A percentile compares a stretch with the other conserved stretches of the same genome.
phyloP scores from a whole-genome alignment of 1,140 invertebrate genomes.

The Notospermus geniculatus region DNA sequence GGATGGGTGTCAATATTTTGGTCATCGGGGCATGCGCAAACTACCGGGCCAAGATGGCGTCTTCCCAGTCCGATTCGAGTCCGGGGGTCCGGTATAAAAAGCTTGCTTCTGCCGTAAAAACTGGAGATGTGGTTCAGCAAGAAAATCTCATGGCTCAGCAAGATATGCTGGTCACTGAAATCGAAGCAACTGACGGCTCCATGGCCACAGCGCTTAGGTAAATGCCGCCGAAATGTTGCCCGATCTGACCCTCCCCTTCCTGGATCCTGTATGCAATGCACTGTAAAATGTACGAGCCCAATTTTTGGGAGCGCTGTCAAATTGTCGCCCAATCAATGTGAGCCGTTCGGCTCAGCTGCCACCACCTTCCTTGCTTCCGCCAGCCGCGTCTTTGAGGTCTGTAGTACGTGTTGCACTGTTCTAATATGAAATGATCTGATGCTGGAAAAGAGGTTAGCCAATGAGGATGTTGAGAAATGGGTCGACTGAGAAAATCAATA shows the following conservation, averaged over 20 bases:
- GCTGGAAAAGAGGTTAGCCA: background rate
- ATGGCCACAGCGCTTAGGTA: slow-evolving; percentile 50
- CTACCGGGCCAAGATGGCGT: too few relatives aligned
- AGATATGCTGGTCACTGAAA: slow-evolving; percentile 53
- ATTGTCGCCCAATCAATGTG: too few relatives aligned
- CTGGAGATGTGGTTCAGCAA: slow-evolving; percentile 40
- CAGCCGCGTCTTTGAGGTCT: background rate
- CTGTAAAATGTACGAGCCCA: too few relatives aligned
- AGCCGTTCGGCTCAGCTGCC: too few relatives aligned
- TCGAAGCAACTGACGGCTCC: slow-evolving; percentile 54
- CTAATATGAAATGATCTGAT: slow-evolving; percentile 1
- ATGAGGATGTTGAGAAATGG: background rate
- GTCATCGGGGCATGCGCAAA: too few relatives aligned
- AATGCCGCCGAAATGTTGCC: slow-evolving; percentile 4
- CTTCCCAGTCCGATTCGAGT: too few relatives aligned
- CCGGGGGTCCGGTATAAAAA: slow-evolving; percentile 12
- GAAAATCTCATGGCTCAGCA: slow-evolving; percentile 50
- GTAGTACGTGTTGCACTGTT: background rate
- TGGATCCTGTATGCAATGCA: too few relatives aligned
- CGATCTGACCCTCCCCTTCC: too few relatives aligned
- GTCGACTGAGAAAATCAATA: background rate
- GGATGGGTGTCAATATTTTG: too few relatives aligned
- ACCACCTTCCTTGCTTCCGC: too few relatives aligned
- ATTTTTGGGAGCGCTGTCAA: too few relatives aligned
- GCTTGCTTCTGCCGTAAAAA: slow-evolving; percentile 30